Percentiles rank a stretch among this genome's conserved stretches.
phyloP scores from a whole-genome alignment of 2,888 invertebrate genomes.

The Melikaiella ostensackeni region DNA sequence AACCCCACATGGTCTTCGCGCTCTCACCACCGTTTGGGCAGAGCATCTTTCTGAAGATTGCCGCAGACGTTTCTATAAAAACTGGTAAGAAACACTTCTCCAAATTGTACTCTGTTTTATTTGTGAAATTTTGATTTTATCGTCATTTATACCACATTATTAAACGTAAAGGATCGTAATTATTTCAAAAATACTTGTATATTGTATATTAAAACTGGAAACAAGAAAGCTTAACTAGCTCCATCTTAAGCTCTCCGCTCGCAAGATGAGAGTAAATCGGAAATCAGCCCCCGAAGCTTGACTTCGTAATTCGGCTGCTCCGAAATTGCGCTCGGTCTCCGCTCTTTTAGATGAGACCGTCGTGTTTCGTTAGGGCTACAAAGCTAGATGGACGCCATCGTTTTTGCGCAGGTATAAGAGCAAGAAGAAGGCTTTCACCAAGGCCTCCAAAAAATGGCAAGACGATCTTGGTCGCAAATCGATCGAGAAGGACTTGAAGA shows the following conservation, averaged over 20 bases:
- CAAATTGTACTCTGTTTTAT: not conserved
- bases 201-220: not conserved
- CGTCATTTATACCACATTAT: no score
- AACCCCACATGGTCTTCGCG: slow-evolving; percentile 97
- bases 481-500: slow-evolving; percentile 97
- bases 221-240: slow-evolving; percentile 36
- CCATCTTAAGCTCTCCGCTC: slow-evolving; percentile 74
- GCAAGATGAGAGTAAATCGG: slow-evolving; percentile 72
- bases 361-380: slow-evolving; percentile 64
- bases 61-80: slow-evolving; percentile 99
- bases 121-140: not conserved
- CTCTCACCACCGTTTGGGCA: slow-evolving; percentile 98
- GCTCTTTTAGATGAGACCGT: slow-evolving; percentile 73
- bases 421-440: slow-evolving; percentile 99
- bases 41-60: slow-evolving; percentile 99
- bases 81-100: slow-evolving; percentile 85
- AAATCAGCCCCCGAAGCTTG: slow-evolving; percentile 62
- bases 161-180: no score
- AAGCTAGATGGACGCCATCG: slow-evolving; percentile 59
- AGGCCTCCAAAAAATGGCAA: slow-evolving; percentile 98
- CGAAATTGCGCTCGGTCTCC: slow-evolving; percentile 72
- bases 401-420: slow-evolving; percentile 93
- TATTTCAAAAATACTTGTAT: no score
- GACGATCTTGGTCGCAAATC: slow-evolving; percentile 97
- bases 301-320: slow-evolving; percentile 61